Base-by-base conservation (phyloP, 2,113 vertebrate genomes). In the Brachyhypopomus gauderio region DNA sequence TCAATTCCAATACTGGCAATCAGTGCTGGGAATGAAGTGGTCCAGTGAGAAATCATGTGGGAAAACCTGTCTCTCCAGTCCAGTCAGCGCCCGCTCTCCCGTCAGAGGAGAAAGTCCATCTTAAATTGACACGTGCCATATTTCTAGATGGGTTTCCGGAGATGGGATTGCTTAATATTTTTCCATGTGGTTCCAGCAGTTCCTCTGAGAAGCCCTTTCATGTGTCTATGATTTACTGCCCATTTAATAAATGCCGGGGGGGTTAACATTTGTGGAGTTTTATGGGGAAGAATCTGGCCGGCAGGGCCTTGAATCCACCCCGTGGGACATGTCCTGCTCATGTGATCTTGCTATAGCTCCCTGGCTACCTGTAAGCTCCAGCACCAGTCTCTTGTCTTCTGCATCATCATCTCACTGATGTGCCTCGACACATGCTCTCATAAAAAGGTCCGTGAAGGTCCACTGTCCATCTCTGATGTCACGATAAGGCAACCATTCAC, bases 361-460 rank as follows among this genome's bases (percentile, higher is more conserved):
- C 55, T 70, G 14, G 0, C 9, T 45, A 8, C 16, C 52, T 62
- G 34, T 45, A n/a, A 2, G 20, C n/a, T 58, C 16, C 36, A 64
- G 9, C 1, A 38, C 25, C 12, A 52, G 56, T 60, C 22, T 41
- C 25, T n/a, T 55, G 25, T 79, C 72, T 75, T 79, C 20, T 62
- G 8, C 74, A 75, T 82, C 70, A 59, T 52, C 45, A 67, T 64
- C 41, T 30, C 63, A 78, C 78, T 72, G 23, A 16, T 78, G 38
- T 88, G 80, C 89, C 86, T 71, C 72, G 84, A 48, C 82, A 70
- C 89, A 87, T 92, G 87, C 88, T 91, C 87, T 86, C 80, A 77
- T 83, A 55, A 85, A 89, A 82, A 84, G 41, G 34, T 27, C 22
- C 27, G 19, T 64, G 67, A 75, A n/a, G 25, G 20, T 75, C 60